A percentile compares a stretch with the other conserved stretches of the same genome.
phyloP scores from a whole-genome alignment of 2,888 invertebrate genomes.

The Plagodis pulveraria region DNA sequence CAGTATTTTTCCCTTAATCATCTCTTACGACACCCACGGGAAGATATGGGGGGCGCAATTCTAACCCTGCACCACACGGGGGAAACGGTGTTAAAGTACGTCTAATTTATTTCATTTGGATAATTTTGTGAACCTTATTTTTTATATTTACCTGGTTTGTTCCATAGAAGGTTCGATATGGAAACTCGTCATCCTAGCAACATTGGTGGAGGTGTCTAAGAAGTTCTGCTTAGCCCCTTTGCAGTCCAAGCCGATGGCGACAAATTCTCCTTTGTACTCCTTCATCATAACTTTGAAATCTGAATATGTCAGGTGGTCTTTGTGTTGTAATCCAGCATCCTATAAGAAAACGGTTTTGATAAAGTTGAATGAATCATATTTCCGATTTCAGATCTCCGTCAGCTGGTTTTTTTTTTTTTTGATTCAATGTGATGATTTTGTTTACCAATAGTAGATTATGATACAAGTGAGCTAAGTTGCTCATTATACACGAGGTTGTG shows the following conservation, averaged over 20 bases:
- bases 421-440: no score
- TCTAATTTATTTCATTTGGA: neutral
- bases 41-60: no score
- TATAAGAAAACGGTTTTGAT: constrained; percentile 52
- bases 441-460: no score
- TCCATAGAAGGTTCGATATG: constrained; percentile 93
- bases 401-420: no score
- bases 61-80: no score
- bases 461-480: no score
- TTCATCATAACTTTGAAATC: constrained; percentile 98
- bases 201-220: constrained; percentile 96
- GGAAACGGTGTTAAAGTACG: no score
- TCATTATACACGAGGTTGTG: no score
- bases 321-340: constrained; percentile 95
- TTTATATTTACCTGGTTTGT: constrained; percentile 75
- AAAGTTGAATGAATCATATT: neutral
- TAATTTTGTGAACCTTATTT: neutral
- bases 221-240: constrained; percentile 98
- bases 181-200: constrained; percentile 97
- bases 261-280: constrained; percentile 97
- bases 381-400: neutral
- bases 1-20: no score
- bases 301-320: constrained; percentile 94
- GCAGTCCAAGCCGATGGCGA: constrained; percentile 96
- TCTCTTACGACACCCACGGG: no score